Evolutionary conservation across 2,113 vertebrate genomes (phyloP), one percentile per base, ranked within the genome.

Genomic region (Antigone vipio): DNA sequence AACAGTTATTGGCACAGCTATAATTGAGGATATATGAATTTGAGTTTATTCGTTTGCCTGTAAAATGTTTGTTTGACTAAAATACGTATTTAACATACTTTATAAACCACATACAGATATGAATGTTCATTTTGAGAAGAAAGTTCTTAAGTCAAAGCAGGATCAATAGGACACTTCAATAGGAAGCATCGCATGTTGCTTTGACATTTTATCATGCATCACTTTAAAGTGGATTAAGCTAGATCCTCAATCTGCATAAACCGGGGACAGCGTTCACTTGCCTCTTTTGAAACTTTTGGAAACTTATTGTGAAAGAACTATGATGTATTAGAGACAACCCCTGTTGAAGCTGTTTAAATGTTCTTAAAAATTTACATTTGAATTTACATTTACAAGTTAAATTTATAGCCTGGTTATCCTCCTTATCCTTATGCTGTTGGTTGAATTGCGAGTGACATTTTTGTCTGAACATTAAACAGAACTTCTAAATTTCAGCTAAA

Each of bases 1-100:
- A 96, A 90, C 11, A 58, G 44, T 75, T 91, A 52, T 23, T 94
- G 74, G 12, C 82, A 95, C 82, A 94, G 30, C 17, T 89, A 47
- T 74, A 93, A 92, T 24, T 88, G 42, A 84, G 56, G 12, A 66
- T 67, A n/a, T 64, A 81, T 68, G 34, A 85, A 62, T 89, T 89
- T 87, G 58, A 75, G 38, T 66, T 93, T 94, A 87, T 92, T 94
- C n/a, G 62, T 75, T 53, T 73, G 20, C 6, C 22, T 94, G 72
- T 60, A 92, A 96, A 95, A 89, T 85, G 11, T 82, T 92, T 85
- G 52, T 82, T 80, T 96, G n/a, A 76, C 42, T 72, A 90, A 85
- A 92, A 93, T 11, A 69, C 78, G 35, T 62, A 62, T 52, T 79
- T 88, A 40, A 49, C 72, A 32, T 16, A 16, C 29, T 47, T 89